Percentiles rank a stretch among this genome's conserved stretches.
Evolutionary conservation across 2,113 vertebrate genomes (phyloP).

Genomic region (Proterorhinus semilunaris): DNA sequence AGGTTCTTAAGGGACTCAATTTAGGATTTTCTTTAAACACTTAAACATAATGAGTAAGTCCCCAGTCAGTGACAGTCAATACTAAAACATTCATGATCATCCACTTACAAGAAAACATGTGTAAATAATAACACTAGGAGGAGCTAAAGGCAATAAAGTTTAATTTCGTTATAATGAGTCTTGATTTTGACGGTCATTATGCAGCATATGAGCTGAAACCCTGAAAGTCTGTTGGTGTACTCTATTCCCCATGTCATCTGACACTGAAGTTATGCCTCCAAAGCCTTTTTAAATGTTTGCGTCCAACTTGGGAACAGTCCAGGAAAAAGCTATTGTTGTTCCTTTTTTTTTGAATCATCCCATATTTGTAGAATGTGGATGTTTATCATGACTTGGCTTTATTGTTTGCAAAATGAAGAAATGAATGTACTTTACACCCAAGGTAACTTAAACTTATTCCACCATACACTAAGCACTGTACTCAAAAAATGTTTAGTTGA

Average conservation of each 20-base stretch:
- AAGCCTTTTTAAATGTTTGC: constrained; percentile 35
- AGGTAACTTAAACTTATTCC: no score
- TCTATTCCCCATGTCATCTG: constrained; percentile 18
- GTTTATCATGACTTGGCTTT: background rate
- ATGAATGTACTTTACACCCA: constrained; percentile 9
- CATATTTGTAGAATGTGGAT: constrained; percentile 6
- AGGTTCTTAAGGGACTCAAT: background rate
- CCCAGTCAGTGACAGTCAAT: no score
- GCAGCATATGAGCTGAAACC: background rate
- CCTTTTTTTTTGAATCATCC: background rate
- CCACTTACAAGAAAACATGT: no score
- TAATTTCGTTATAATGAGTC: background rate
- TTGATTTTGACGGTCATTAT: background rate
- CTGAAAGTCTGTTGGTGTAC: no score
- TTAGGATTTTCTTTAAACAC: background rate
- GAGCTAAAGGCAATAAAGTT: background rate
- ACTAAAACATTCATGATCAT: no score
- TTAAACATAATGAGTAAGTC: no score
- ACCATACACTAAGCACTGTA: background rate
- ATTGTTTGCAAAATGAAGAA: background rate
- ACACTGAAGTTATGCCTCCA: constrained; percentile 21
- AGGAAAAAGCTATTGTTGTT: constrained; percentile 24
- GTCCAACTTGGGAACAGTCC: constrained; percentile 18
- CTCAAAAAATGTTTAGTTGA: no score
- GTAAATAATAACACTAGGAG: no score